A percentile compares a stretch with the other conserved stretches of the same genome.
phyloP scores from a whole-genome alignment of 2,797 vertebrate genomes.

The Sebastes umbrosus region DNA sequence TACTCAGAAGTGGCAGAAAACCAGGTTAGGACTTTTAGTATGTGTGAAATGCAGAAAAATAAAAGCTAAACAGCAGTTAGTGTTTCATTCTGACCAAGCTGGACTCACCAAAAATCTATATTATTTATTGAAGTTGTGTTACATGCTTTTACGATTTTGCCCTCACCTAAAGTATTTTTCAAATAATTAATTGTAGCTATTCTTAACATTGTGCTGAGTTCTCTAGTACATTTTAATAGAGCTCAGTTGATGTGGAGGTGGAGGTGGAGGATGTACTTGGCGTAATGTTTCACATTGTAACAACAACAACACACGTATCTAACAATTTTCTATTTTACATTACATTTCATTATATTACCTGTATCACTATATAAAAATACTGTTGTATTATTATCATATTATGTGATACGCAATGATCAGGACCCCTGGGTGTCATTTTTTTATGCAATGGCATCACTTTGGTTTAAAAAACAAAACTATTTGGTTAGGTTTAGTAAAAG shows the following conservation, averaged over 20 bases:
- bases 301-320: not conserved
- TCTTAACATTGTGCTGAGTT: not conserved
- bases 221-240: not conserved
- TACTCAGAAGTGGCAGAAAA: not conserved
- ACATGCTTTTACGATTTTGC: accelerated
- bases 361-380: too few relatives aligned
- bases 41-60: not conserved
- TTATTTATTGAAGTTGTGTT: not conserved
- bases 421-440: too few relatives aligned
- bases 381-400: too few relatives aligned
- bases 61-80: too few relatives aligned
- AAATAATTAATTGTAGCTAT: accelerated
- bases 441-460: not conserved
- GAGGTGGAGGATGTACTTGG: not conserved
- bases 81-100: too few relatives aligned
- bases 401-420: too few relatives aligned
- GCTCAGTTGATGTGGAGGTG: not conserved
- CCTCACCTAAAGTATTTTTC: not conserved
- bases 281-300: not conserved
- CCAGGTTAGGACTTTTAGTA: not conserved
- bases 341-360: too few relatives aligned
- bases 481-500: not conserved
- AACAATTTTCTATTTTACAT: not conserved
- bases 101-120: not conserved
- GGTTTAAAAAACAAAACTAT: not conserved